These are phyloP conservation scores for Bothrops jararaca DNA, from an alignment of 2,113 vertebrate species.

Conservation along the genomic window DNA sequence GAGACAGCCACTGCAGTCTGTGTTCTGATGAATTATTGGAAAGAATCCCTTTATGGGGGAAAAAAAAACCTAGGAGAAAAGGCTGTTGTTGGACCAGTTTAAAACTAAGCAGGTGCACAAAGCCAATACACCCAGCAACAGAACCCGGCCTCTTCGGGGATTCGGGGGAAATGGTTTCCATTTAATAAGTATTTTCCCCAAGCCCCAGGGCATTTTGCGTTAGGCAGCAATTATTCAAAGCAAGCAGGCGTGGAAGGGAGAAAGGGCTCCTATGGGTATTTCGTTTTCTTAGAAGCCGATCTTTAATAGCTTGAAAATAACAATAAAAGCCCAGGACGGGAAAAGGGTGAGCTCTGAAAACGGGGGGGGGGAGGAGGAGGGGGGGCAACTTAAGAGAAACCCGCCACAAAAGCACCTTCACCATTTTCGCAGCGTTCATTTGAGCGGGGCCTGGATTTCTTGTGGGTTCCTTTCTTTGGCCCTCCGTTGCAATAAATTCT, in stretches of 20 bases:
- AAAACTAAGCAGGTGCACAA: constrained; percentile 71
- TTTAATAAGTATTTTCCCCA: constrained; percentile 85
- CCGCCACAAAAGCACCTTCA: not conserved
- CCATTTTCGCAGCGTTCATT: too few relatives aligned
- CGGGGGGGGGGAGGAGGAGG: too few relatives aligned
- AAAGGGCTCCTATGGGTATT: constrained; percentile 59
- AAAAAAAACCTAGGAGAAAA: not conserved
- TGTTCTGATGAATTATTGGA: not conserved
- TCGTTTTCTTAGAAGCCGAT: constrained; percentile 55
- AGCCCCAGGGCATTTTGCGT: constrained; percentile 78
- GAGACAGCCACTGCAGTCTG: not conserved
- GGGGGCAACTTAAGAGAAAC: not conserved
- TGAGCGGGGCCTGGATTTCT: not conserved
- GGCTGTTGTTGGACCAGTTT: constrained; percentile 36
- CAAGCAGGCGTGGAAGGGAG: constrained; percentile 56
- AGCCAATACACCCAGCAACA: constrained; percentile 69
- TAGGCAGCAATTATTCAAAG: constrained; percentile 80
- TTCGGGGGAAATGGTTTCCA: constrained; percentile 78
- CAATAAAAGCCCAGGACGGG: not conserved
- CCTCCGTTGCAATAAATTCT: too few relatives aligned
- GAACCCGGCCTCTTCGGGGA: constrained; percentile 64
- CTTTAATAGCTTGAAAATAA: not conserved
- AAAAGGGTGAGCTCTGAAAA: not conserved
- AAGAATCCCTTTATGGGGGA: not conserved
- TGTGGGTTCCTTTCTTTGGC: not conserved